Evolutionary conservation across 2,888 invertebrate genomes (phyloP).

Genomic region (Mamestra brassicae): DNA sequence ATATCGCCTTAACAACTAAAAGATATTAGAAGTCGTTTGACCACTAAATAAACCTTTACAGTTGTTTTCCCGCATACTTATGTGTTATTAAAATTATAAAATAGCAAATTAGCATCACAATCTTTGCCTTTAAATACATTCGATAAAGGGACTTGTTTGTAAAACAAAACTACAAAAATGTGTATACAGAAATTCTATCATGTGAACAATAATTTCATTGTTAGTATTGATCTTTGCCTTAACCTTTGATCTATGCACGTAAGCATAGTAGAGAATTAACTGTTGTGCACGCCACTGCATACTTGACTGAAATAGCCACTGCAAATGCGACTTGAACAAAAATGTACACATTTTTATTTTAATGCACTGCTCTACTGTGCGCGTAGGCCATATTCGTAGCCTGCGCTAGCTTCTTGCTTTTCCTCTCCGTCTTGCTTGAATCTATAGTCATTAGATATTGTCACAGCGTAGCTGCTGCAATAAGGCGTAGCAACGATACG

Average conservation of each 20-base stretch:
- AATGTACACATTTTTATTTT: not conserved
- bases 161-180: not conserved
- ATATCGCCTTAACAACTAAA: not conserved
- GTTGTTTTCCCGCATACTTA: not conserved
- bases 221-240: conserved; percentile 26
- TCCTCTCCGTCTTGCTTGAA: no score
- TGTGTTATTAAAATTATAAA: conserved; percentile 4
- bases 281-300: conserved; percentile 1
- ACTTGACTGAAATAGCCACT: not conserved
- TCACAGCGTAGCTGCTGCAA: no score
- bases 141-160: not conserved
- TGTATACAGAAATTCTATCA: conserved; percentile 6
- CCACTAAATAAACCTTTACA: not conserved
- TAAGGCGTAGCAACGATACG: no score
- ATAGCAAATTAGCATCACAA: conserved; percentile 4
- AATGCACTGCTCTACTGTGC: not conserved
- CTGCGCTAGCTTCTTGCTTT: no score
- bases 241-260: conserved; percentile 14
- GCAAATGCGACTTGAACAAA: not conserved
- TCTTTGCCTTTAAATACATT: not conserved
- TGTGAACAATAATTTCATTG: conserved; percentile 2
- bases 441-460: no score
- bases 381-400: no score
- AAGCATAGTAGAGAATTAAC: conserved; percentile 11
- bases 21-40: conserved; percentile 9